Conservation (phyloP, 1,140 invertebrate species). For the Ips typographus region DNA sequence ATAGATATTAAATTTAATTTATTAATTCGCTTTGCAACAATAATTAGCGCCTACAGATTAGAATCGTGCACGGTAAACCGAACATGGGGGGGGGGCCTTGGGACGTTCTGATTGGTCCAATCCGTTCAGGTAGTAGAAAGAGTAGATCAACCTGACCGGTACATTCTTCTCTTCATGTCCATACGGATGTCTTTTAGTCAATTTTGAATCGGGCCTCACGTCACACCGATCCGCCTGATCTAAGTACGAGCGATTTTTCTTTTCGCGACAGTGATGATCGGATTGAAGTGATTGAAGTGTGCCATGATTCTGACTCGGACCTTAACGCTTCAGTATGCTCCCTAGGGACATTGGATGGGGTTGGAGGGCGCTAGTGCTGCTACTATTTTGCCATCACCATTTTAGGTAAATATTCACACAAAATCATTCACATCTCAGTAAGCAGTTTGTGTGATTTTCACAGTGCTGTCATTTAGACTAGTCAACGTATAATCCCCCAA, state of each 20-base stretch:
- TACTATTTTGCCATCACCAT: constrained; percentile 17
- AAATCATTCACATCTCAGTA: not conserved
- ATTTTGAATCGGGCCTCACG: constrained; percentile 15
- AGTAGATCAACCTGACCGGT: constrained; percentile 31
- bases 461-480: not conserved
- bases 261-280: not conserved
- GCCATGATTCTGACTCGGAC: constrained; percentile 12
- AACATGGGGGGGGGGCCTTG: constrained; percentile 14
- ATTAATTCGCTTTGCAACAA: constrained; percentile 26
- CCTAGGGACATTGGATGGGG: constrained; percentile 18
- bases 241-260: constrained; percentile 9
- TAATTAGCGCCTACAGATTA: constrained; percentile 27
- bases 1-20: constrained; percentile 21
- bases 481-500: not conserved
- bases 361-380: constrained; percentile 23
- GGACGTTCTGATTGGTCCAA: constrained; percentile 15
- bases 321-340: constrained; percentile 19
- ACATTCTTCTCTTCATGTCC: constrained; percentile 24
- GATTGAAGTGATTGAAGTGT: constrained; percentile 5
- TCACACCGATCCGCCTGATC: constrained; percentile 7
- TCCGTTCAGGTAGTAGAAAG: constrained; percentile 18
- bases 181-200: constrained; percentile 27
- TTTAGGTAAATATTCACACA: constrained; percentile 17
- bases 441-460: too few species aligned
- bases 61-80: constrained; percentile 6